Evolutionary conservation across 2,888 invertebrate genomes (phyloP).

Genomic region (Trissoscelio sp.): DNA sequence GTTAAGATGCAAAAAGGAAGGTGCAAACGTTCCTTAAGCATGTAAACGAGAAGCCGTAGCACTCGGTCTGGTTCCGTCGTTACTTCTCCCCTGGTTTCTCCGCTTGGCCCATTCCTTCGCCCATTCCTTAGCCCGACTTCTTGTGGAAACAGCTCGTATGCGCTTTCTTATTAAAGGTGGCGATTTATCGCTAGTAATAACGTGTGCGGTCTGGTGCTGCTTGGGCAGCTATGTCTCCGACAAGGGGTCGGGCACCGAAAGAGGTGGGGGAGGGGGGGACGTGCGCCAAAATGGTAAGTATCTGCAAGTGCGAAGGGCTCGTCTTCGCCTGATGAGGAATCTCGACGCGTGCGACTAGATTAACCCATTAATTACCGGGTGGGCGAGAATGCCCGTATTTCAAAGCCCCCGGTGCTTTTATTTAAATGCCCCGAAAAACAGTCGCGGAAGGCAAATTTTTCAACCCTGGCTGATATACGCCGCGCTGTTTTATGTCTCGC

Average conservation of each 20-base stretch:
- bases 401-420: slow-evolving; percentile 30
- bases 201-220: slow-evolving; percentile 80
- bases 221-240: slow-evolving; percentile 66
- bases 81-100: slow-evolving; percentile 55
- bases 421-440: slow-evolving; percentile 30
- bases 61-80: slow-evolving; percentile 36
- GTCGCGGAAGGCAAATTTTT: slow-evolving; percentile 32
- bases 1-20: slow-evolving; percentile 19
- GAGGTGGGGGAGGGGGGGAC: background rate
- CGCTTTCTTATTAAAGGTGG: slow-evolving; percentile 82
- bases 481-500: slow-evolving; percentile 21
- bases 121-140: slow-evolving; percentile 45
- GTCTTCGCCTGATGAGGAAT: slow-evolving; percentile 51
- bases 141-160: slow-evolving; percentile 65
- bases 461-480: slow-evolving; percentile 9
- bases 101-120: slow-evolving; percentile 51
- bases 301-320: background rate
- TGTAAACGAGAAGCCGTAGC: slow-evolving; percentile 41
- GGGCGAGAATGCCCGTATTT: slow-evolving; percentile 14
- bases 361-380: slow-evolving; percentile 58
- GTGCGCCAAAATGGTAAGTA: slow-evolving; percentile 56
- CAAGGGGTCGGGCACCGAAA: slow-evolving; percentile 42
- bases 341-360: slow-evolving; percentile 55
- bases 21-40: slow-evolving; percentile 20
- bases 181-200: slow-evolving; percentile 83